These are phyloP conservation scores for Oreortyx pictus DNA, from an alignment of 2,797 vertebrate genomes.

Conservation along the genomic window DNA sequence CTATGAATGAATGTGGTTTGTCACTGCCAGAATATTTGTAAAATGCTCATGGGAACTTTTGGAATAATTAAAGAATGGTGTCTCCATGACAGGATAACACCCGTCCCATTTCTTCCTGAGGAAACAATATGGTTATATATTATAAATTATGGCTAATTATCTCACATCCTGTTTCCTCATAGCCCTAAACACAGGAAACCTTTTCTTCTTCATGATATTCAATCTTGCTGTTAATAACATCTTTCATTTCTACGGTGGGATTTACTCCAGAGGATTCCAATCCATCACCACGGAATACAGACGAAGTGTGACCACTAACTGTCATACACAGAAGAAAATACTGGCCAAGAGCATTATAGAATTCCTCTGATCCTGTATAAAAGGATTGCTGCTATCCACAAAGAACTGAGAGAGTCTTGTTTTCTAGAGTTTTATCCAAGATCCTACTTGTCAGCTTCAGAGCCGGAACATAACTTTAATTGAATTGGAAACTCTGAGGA, in stretches of 20 bases:
- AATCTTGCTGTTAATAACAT: conserved; percentile 22
- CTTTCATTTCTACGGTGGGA: conserved; percentile 43
- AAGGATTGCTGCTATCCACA: not conserved
- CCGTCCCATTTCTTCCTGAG: not conserved
- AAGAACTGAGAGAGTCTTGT: not conserved
- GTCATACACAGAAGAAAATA: not conserved
- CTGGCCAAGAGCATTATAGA: not conserved
- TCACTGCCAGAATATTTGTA: not conserved
- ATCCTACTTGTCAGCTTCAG: not conserved
- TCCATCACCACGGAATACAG: not conserved
- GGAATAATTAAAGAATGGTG: conserved; percentile 26
- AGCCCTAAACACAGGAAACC: conserved; percentile 41
- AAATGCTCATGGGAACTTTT: not conserved
- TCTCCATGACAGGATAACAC: not conserved
- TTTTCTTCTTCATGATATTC: conserved; percentile 43
- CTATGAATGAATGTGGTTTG: not conserved
- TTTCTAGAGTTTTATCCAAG: conserved; percentile 1
- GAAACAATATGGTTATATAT: conserved; percentile 42
- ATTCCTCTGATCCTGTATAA: not conserved
- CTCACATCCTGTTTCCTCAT: conserved; percentile 47
- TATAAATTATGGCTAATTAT: conserved; percentile 47
- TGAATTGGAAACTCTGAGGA: conserved; percentile 1
- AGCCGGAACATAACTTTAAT: not conserved
- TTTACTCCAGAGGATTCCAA: not conserved
- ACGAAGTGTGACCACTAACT: not conserved